These are phyloP conservation scores for Ictalurus furcatus DNA, from an alignment of 2,113 vertebrate species.

Conservation along the genomic window DNA sequence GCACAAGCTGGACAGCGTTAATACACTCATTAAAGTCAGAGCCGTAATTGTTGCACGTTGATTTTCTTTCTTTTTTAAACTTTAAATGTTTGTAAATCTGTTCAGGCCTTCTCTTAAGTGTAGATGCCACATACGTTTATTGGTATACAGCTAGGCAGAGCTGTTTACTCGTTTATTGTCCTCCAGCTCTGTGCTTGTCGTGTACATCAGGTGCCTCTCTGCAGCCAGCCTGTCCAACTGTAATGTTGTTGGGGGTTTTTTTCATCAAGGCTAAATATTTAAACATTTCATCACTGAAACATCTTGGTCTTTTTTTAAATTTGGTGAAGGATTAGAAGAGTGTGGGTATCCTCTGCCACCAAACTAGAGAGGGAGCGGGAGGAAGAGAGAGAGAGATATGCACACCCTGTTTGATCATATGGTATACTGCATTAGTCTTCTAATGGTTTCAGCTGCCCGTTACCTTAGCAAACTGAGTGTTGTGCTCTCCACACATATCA, in stretches of 20 bases:
- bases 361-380: too few species aligned
- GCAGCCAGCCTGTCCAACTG: neutral
- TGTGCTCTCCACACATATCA: constrained; percentile 36
- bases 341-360: neutral
- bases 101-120: neutral
- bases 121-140: neutral
- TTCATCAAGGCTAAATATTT: neutral
- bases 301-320: neutral
- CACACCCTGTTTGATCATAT: constrained; percentile 17
- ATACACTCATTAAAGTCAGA: neutral
- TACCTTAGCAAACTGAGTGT: constrained; percentile 43
- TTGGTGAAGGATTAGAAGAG: neutral
- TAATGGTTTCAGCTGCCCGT: constrained; percentile 48
- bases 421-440: constrained; percentile 13
- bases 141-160: neutral
- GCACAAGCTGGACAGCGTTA: neutral
- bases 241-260: neutral
- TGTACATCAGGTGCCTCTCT: neutral
- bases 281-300: neutral
- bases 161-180: neutral
- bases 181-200: neutral
- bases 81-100: neutral
- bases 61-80: neutral
- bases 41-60: neutral
- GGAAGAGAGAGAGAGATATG: neutral